Evolutionary conservation across 2,888 invertebrate genomes (phyloP).

Genomic region (Lottia gigantea): DNA sequence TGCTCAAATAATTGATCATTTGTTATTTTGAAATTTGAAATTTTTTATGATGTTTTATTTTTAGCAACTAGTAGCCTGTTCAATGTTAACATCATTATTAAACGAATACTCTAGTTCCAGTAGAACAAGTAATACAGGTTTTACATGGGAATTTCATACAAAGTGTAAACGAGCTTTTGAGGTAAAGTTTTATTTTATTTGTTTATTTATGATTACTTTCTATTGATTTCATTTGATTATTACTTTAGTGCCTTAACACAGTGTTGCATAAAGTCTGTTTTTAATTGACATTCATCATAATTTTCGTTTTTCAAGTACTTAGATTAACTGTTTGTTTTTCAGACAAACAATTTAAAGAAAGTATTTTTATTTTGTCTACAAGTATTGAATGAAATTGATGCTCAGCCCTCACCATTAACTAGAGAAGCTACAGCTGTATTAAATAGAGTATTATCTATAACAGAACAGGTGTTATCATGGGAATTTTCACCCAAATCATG

Average conservation of each 20-base stretch:
- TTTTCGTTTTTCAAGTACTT: neutral
- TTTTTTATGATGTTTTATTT: slow-evolving; percentile 39
- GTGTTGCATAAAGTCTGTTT: no score
- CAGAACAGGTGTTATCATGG: slow-evolving; percentile 85
- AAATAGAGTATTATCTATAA: slow-evolving; percentile 75
- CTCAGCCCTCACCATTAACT: slow-evolving; percentile 68
- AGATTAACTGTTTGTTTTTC: slow-evolving; percentile 36
- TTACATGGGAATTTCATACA: slow-evolving; percentile 89
- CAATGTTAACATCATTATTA: slow-evolving; percentile 83
- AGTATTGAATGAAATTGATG: slow-evolving; percentile 74
- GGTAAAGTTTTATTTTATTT: slow-evolving; percentile 61
- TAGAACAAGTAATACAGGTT: slow-evolving; percentile 86
- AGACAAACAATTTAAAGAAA: slow-evolving; percentile 79
- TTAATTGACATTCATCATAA: no score
- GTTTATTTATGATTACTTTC: no score
- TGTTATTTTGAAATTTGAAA: no score
- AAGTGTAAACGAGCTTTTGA: slow-evolving; percentile 87
- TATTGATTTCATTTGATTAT: no score
- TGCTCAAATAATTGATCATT: no score
- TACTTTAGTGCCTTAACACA: no score
- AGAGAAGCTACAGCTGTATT: slow-evolving; percentile 62
- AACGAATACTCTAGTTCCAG: slow-evolving; percentile 89
- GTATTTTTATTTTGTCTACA: slow-evolving; percentile 81
- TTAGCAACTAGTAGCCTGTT: slow-evolving; percentile 86
- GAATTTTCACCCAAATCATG: slow-evolving; percentile 77